phyloP scores from a whole-genome alignment of 2,888 invertebrate genomes.

The Caenorhabditis becei region DNA sequence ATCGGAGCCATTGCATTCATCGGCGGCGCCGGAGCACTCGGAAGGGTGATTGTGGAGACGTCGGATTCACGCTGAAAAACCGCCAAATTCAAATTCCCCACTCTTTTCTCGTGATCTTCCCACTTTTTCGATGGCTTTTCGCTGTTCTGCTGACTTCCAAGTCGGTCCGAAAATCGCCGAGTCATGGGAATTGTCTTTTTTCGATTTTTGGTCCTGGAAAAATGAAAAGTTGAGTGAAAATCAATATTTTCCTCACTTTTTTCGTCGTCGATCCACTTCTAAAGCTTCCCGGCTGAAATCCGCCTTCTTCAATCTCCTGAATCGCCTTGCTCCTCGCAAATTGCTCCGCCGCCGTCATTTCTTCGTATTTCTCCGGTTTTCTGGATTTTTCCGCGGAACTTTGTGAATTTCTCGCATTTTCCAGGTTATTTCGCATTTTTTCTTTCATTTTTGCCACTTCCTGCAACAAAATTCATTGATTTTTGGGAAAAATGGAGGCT shows the following conservation, averaged over 20 bases:
- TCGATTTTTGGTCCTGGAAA: slow-evolving; percentile 47
- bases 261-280: slow-evolving; percentile 13
- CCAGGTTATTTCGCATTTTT: slow-evolving; percentile 48
- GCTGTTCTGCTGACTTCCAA: slow-evolving; percentile 55
- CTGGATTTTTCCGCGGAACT: slow-evolving; percentile 1
- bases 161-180: slow-evolving; percentile 60
- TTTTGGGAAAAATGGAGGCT: neutral
- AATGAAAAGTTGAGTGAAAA: neutral
- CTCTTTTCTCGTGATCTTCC: neutral
- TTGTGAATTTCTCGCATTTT: slow-evolving; percentile 31
- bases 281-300: slow-evolving; percentile 46
- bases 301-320: slow-evolving; percentile 49
- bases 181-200: slow-evolving; percentile 48
- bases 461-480: slow-evolving; percentile 15
- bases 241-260: slow-evolving; percentile 11
- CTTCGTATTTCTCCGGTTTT: slow-evolving; percentile 19
- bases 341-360: slow-evolving; percentile 43
- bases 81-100: neutral
- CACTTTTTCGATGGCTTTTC: slow-evolving; percentile 44
- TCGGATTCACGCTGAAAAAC: slow-evolving; percentile 36
- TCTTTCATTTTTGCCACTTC: slow-evolving; percentile 57
- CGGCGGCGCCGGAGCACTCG: slow-evolving; percentile 28
- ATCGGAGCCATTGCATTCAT: slow-evolving; percentile 48
- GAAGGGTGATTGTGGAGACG: slow-evolving; percentile 26
- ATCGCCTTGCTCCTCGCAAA: slow-evolving; percentile 36